A percentile compares a stretch with the other conserved stretches of the same genome.
Conservation (phyloP, 2,888 invertebrate species). For the Drosophila differens region DNA sequence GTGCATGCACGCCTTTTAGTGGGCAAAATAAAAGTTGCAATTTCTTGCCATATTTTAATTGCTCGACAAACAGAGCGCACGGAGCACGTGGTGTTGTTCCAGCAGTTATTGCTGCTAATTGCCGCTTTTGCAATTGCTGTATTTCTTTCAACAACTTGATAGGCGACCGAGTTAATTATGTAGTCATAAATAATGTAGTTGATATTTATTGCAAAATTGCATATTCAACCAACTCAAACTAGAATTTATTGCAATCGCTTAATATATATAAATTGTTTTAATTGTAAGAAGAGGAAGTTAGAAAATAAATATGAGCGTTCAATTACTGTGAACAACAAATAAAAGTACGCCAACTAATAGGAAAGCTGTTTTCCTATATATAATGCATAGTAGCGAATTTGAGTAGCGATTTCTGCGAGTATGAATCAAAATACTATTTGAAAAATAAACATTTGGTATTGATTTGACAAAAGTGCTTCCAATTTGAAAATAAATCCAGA, state of each 20-base stretch:
- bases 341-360: neutral
- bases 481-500: neutral
- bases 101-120: conserved; percentile 31
- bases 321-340: neutral
- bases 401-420: neutral
- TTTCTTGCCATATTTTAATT: conserved; percentile 40
- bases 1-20: conserved; percentile 2
- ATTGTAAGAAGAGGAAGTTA: neutral
- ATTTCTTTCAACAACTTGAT: conserved; percentile 1
- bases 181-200: conserved; percentile 16
- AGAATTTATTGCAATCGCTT: conserved; percentile 4
- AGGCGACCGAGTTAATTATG: conserved; percentile 2
- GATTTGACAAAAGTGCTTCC: neutral
- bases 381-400: neutral
- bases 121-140: conserved; percentile 18
- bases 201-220: conserved; percentile 6
- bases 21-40: conserved; percentile 11
- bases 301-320: neutral
- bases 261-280: neutral
- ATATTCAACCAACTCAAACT: neutral
- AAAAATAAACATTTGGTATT: conserved; percentile 3
- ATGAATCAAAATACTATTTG: neutral
- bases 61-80: conserved; percentile 17
- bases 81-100: conserved; percentile 5
- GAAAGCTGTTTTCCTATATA: neutral